Base-by-base conservation (phyloP, 2,113 vertebrate species). In the Pitta sordida region DNA sequence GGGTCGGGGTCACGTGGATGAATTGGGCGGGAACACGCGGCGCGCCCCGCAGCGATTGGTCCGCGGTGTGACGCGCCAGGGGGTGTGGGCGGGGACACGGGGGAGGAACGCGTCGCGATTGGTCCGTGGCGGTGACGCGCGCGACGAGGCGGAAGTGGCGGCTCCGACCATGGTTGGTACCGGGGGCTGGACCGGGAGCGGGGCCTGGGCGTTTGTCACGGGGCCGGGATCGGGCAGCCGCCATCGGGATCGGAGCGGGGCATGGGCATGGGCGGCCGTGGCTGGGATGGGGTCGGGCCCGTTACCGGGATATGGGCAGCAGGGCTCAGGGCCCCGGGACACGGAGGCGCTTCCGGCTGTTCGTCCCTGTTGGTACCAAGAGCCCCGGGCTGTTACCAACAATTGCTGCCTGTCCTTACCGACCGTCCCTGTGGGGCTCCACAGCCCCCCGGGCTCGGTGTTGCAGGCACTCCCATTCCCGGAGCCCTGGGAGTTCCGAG, bases 11-110 rank as follows among this genome's bases (percentile, higher is more conserved):
- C n/a, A n/a, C n/a, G n/a, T n/a, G n/a, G n/a, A n/a, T n/a, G n/a
- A n/a, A n/a, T n/a, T 10, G 56, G 58, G 58, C 58, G 58, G 22
- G 58, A 10, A 11, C 34, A 17, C 15, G 15, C 13, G 10, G 15
- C 15, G 10, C 5, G 14, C 2, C 34, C 23, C 34, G 34, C 9
- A 10, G 34, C 34, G 23, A 59, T 59, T 59, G 56, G 56, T 6
- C 34, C 7, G 10, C 15, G 4, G 6, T 2, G n/a, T 36, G 56
- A 36, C 34, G 21, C 13, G 10, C 6, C 1, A 9, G 13, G 21
- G 9, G 10, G 34, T 16, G 56, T 59, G 56, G 56, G 56, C 34
- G 56, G 56, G 9, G 23, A 26, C 22, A 26, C 34, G 9, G 56
- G 10, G 34, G 15, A n/a, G 34, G 23, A 3, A 3, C 58, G 34